Conservation (phyloP, 1,140 invertebrate species). For the Reticulitermes speratus region DNA sequence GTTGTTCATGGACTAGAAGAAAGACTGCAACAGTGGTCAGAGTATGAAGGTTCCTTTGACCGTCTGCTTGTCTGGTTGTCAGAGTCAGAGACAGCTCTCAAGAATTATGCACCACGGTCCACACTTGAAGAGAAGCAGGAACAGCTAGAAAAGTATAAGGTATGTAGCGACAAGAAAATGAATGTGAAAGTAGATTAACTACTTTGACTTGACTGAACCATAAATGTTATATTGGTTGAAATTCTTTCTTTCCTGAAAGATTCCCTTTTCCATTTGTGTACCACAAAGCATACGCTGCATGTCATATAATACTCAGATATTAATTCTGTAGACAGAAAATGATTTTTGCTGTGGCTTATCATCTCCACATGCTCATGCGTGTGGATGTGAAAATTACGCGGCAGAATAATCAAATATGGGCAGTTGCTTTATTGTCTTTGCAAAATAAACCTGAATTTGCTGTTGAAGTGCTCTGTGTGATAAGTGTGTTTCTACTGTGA, state of each 20-base stretch:
- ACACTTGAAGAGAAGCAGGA: conserved; percentile 89
- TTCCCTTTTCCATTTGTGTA: too few relatives aligned
- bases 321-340: too few relatives aligned
- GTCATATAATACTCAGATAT: too few relatives aligned
- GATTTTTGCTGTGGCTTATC: neutral
- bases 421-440: too few relatives aligned
- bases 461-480: too few relatives aligned
- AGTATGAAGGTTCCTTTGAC: conserved; percentile 86
- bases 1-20: conserved; percentile 77
- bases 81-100: conserved; percentile 82
- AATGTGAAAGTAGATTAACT: neutral
- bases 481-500: too few relatives aligned
- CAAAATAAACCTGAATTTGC: too few relatives aligned
- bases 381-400: too few relatives aligned
- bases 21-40: conserved; percentile 84
- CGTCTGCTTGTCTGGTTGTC: conserved; percentile 78
- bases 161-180: conserved; percentile 45
- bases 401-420: too few relatives aligned
- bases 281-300: too few relatives aligned
- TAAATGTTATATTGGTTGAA: neutral
- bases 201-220: neutral
- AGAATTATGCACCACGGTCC: conserved; percentile 81
- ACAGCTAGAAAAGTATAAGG: conserved; percentile 87
- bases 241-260: too few relatives aligned
- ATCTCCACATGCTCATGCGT: neutral